Evolutionary conservation across 1,140 invertebrate genomes (phyloP), one percentile per base, ranked within the genome.

Genomic region (Dreissena polymorpha): DNA sequence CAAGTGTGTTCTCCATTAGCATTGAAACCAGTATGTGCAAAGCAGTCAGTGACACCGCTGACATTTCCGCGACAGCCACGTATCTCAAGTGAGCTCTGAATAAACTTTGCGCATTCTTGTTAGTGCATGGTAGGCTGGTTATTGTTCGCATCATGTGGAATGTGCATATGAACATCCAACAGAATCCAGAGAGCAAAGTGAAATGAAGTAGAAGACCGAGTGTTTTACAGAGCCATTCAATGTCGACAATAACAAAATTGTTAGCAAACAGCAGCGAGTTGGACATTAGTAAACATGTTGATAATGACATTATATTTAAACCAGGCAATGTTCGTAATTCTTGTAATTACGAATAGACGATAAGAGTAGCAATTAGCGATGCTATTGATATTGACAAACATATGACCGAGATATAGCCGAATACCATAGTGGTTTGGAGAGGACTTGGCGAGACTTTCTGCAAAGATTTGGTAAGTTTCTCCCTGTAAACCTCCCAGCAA

Each of bases 81-180:
- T 73, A 81, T 1, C 27, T 51, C 23, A 81, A 7, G 21, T 72
- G 64, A 2, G 29, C 65, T 27, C 21, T 39, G 7, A 6, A 23
- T 10, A n/a, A 51, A 5, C 53, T 73, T n/a, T 23, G 50, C 3
- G n/a, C 18, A 49, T 25, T 60, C 1, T 29, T 57, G 0, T 55
- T 65, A 10, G 18, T 23, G 10, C 25, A 50, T 8, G 21, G 12
- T 68, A 39, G 39, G 39, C 39, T 39, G 39, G 27, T 18, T 84
- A 94, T 93, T 6, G 97, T 97, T 0, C 67, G 65, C 23, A 79
- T 84, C 88, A 89, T 88, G 76, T 90, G 86, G 65, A 83, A 85
- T 14, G 97, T 97, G 96, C 98, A 98, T 57, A 97, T 97, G 93
- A 97, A 97, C 84, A 98, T 96, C 97, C 97, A 98, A 92, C 97